These are phyloP conservation scores for Pteruthius melanotis DNA, from an alignment of 2,113 vertebrate genomes.

Conservation along the genomic window DNA sequence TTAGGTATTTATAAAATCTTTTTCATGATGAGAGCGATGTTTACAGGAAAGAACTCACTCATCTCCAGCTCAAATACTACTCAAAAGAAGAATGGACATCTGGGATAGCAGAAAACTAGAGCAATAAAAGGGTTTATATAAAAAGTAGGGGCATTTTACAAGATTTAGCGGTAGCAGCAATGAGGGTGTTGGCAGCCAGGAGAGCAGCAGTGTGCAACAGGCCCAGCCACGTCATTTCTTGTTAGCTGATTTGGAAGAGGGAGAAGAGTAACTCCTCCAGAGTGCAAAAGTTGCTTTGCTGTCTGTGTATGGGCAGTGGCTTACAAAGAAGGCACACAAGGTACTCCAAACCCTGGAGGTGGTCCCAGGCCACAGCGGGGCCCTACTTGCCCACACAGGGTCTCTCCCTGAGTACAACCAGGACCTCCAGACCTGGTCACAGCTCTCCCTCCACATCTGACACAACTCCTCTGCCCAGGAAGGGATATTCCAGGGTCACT, in stretches of 20 bases:
- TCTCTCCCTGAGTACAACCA: neutral
- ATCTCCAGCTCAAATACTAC: neutral
- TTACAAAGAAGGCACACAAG: neutral
- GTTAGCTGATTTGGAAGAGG: neutral
- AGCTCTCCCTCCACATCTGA: neutral
- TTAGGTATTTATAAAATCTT: neutral
- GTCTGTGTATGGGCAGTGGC: fast-evolving
- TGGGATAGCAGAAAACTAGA: neutral
- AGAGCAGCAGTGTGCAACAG: neutral
- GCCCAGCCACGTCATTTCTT: neutral
- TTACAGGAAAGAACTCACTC: neutral
- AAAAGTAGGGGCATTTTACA: neutral
- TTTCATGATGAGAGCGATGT: neutral
- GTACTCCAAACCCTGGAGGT: neutral
- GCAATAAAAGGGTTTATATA: neutral
- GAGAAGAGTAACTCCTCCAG: neutral
- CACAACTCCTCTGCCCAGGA: neutral
- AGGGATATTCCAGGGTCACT: neutral
- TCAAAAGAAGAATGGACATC: neutral
- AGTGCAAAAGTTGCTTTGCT: neutral
- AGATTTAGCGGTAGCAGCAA: neutral
- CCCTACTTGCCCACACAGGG: neutral
- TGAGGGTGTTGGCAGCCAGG: neutral
- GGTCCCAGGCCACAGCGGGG: fast-evolving
- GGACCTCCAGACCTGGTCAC: neutral